These are phyloP conservation scores for Brevimyrus niger DNA, from an alignment of 2,113 vertebrate genomes.

Conservation along the genomic window DNA sequence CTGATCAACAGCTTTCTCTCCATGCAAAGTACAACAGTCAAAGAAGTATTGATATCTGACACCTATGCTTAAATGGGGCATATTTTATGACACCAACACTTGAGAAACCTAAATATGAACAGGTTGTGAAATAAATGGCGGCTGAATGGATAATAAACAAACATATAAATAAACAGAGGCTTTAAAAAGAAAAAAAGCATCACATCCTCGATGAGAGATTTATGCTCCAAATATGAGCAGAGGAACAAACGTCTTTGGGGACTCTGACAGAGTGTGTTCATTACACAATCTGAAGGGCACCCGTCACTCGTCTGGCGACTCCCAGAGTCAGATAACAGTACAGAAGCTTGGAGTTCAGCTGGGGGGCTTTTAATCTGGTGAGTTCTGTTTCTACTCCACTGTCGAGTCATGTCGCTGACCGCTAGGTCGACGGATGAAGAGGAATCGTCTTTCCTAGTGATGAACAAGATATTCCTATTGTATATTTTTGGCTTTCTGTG, in stretches of 20 bases:
- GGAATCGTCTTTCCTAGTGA: background rate
- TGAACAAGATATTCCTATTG: background rate
- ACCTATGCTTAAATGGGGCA: background rate
- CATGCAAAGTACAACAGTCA: background rate
- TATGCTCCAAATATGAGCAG: slow-evolving; percentile 30
- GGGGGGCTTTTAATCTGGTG: slow-evolving; percentile 20
- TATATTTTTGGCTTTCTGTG: background rate
- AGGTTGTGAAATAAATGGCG: background rate
- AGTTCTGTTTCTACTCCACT: slow-evolving; percentile 19
- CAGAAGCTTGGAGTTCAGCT: slow-evolving; percentile 11
- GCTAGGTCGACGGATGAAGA: background rate
- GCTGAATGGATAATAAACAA: background rate
- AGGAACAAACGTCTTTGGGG: slow-evolving; percentile 37
- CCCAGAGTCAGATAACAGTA: slow-evolving; percentile 30
- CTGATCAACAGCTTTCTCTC: background rate
- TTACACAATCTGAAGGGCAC: slow-evolving; percentile 60
- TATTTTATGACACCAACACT: background rate
- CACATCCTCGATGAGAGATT: slow-evolving; percentile 19
- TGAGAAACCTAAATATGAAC: background rate
- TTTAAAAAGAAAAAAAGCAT: background rate
- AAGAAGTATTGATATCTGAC: background rate
- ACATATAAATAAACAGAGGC: background rate
- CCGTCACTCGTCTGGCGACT: slow-evolving; percentile 38
- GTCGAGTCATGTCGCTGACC: slow-evolving; percentile 32
- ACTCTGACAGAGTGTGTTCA: slow-evolving; percentile 59